Evolutionary conservation across 2,888 invertebrate genomes (phyloP).

Genomic region (Beris morrisii): DNA sequence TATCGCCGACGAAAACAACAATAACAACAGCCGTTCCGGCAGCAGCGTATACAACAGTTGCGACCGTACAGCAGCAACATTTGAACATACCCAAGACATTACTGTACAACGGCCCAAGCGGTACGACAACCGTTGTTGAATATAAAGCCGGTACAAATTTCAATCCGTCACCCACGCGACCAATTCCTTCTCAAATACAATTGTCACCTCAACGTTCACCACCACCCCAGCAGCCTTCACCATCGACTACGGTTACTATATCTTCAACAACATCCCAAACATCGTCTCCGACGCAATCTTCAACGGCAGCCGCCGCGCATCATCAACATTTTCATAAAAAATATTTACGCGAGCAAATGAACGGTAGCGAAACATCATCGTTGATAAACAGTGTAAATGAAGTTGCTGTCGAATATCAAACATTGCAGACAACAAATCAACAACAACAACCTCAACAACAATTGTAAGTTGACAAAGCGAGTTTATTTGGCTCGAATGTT

Average conservation of each 20-base stretch:
- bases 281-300: conserved; percentile 40
- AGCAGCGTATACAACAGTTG: conserved; percentile 2
- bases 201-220: conserved; percentile 21
- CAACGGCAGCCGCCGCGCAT: conserved; percentile 37
- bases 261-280: conserved; percentile 41
- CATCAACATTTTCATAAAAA: conserved; percentile 54
- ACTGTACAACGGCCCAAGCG: conserved; percentile 55
- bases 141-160: conserved; percentile 46
- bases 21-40: background rate
- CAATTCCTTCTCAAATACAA: conserved; percentile 5
- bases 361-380: conserved; percentile 40
- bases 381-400: background rate
- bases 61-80: background rate
- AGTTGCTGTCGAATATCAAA: too few species aligned
- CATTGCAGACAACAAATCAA: background rate
- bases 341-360: conserved; percentile 56
- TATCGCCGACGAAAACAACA: conserved; percentile 33
- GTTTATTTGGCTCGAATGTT: background rate
- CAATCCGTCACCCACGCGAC: conserved; percentile 6
- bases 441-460: conserved; percentile 36
- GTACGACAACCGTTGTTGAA: conserved; percentile 56
- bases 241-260: conserved; percentile 40
- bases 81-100: conserved; percentile 44
- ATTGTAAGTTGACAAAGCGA: background rate
- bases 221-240: conserved; percentile 28